A percentile compares a stretch with the other conserved stretches of the same genome.
phyloP scores from a whole-genome alignment of 2,113 vertebrate genomes.

The Aplodontia rufa region DNA sequence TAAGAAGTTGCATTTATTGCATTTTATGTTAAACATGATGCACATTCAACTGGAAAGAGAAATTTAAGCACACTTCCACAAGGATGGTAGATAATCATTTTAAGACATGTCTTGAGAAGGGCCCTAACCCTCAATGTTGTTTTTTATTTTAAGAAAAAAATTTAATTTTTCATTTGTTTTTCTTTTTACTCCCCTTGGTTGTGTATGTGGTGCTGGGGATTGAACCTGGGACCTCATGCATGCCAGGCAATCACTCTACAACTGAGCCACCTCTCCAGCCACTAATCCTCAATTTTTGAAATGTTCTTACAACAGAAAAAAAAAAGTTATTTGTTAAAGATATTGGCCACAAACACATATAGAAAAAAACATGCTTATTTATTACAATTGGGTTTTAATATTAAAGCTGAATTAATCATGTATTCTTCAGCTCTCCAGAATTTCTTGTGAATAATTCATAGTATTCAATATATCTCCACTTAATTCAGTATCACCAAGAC shows the following conservation, averaged over 20 bases:
- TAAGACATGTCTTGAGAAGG: neutral
- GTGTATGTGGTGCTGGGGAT: too few species aligned
- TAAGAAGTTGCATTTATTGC: neutral
- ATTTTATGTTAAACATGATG: neutral
- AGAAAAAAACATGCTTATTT: neutral
- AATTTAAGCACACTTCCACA: neutral
- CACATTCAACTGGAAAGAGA: neutral
- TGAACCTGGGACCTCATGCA: too few species aligned
- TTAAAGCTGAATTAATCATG: conserved; percentile 74
- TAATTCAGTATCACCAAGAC: conserved; percentile 74
- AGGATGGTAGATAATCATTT: neutral
- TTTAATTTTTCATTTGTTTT: too few species aligned
- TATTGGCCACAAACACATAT: neutral
- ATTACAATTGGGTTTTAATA: conserved; percentile 56
- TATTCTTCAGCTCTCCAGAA: conserved; percentile 65
- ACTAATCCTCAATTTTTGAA: neutral
- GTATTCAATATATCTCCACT: conserved; percentile 69
- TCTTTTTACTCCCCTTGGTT: too few species aligned
- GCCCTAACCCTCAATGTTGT: neutral
- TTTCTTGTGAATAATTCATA: conserved; percentile 82
- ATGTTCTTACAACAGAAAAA: neutral
- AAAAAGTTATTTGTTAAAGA: neutral
- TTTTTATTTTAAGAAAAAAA: too few species aligned
- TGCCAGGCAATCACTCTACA: too few species aligned
- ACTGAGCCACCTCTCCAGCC: too few species aligned